Conservation (phyloP, 2,797 vertebrate species). For the Macroramphosus scolopax region DNA sequence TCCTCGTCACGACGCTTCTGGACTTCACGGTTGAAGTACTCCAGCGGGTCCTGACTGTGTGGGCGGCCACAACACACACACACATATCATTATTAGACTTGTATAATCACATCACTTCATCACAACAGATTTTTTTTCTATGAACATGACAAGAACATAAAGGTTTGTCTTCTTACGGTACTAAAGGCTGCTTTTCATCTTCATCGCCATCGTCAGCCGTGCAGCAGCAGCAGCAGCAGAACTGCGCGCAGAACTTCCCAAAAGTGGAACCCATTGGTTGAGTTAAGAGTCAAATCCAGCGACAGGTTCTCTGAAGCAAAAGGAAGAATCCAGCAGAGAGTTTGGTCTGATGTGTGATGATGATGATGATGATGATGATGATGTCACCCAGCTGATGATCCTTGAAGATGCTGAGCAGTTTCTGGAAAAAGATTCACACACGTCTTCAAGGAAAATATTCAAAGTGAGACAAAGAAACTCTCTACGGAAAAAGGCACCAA, state of each 20-base stretch:
- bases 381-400: background rate
- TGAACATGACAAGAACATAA: no score
- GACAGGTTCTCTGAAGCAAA: no score
- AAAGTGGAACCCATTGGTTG: constrained; percentile 68
- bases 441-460: constrained; percentile 5
- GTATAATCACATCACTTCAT: no score
- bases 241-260: constrained; percentile 59
- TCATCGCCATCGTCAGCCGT: constrained; percentile 51
- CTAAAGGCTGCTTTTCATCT: constrained; percentile 76
- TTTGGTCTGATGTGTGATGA: background rate
- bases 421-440: constrained; percentile 11
- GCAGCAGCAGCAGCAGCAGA: constrained; percentile 77
- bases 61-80: constrained; percentile 15
- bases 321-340: constrained; percentile 39
- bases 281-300: constrained; percentile 9
- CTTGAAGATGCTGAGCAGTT: constrained; percentile 1
- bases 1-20: constrained; percentile 81
- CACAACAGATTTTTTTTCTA: no score
- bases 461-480: no score
- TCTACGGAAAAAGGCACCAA: background rate
- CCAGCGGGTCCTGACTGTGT: constrained; percentile 74
- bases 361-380: no score
- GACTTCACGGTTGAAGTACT: constrained; percentile 82
- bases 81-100: background rate
- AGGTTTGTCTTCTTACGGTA: constrained; percentile 66